A percentile compares a stretch with the other conserved stretches of the same genome.
phyloP scores from a whole-genome alignment of 2,797 vertebrate species.

The Dipus sagitta region DNA sequence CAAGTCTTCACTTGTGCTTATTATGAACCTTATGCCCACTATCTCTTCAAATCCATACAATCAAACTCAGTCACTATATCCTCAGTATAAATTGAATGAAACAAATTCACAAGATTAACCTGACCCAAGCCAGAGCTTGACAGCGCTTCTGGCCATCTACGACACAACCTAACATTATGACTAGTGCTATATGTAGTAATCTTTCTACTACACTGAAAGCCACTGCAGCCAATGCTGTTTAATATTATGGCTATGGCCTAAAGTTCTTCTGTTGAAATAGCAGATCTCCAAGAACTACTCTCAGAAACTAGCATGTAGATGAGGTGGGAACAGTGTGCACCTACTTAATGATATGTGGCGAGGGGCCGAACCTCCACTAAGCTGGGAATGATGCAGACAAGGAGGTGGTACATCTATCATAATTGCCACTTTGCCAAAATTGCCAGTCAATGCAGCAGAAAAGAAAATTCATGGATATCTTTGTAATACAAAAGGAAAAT shows the following conservation, averaged over 20 bases:
- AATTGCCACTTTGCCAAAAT: background rate
- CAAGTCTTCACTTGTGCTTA: background rate
- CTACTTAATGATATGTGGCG: background rate
- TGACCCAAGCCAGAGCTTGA: background rate
- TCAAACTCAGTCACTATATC: background rate
- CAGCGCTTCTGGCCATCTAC: background rate
- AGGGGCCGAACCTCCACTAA: background rate
- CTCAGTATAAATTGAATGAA: background rate
- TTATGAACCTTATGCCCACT: background rate
- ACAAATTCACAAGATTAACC: background rate
- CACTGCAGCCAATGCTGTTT: background rate
- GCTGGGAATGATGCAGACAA: background rate
- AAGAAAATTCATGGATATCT: background rate
- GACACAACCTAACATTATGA: background rate
- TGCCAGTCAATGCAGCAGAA: background rate
- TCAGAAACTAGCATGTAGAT: background rate
- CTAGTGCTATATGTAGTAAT: background rate
- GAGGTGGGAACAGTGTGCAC: background rate
- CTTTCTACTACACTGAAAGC: background rate
- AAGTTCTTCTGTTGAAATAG: background rate
- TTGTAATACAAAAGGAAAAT: background rate
- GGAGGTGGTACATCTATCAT: background rate
- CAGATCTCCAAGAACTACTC: background rate
- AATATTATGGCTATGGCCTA: background rate
- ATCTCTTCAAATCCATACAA: background rate